Base-by-base conservation (phyloP, 2,113 vertebrate genomes). In the Entomyzon cyanotis region DNA sequence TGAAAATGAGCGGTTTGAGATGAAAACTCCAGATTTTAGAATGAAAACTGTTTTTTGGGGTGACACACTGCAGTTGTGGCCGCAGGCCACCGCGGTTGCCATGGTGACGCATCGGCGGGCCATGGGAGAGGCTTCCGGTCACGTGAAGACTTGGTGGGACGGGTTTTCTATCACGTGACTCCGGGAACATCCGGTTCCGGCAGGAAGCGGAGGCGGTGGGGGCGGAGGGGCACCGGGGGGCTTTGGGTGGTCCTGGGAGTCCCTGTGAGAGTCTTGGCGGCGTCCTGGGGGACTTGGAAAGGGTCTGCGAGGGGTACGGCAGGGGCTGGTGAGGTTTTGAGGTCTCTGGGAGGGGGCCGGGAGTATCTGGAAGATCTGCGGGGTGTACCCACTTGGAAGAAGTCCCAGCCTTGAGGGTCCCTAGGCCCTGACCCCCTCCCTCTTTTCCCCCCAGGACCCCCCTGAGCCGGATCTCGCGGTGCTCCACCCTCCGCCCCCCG, bases 51-150 rank as follows among this genome's bases (percentile, higher is more conserved):
- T 13, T 14, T 9, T 22, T 31, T 50, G 19, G 12, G 24, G 24
- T 39, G 33, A 10, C 5, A 5, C 6, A 4, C 24, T 13, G 25
- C 13, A 2, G 8, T 3, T 31, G 17, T 2, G 20, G 22, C 39
- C 4, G 12, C 8, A 8, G 12, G 7, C 18, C 37, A 18, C 9
- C 18, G 41, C 9, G 24, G 53, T 74, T 35, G 53, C 53, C 18
- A 12, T 16, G 71, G 71, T 11, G 52, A 58, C 33, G 31, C 24
- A 35, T 58, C 23, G 31, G 17, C 17, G 17, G 25, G 14, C 9
- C 25, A 3, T 37, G 37, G 50, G 50, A 5, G 9, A 8, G 15
- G 6, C 16, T 33, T 65, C n/a, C 13, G 67, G 67, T 52, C 68
- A 31, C 35, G 47, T 68, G 65, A 18, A 47, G 20, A 37, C 10